phyloP scores from a whole-genome alignment of 2,113 vertebrate species.

The Platichthys stellatus region DNA sequence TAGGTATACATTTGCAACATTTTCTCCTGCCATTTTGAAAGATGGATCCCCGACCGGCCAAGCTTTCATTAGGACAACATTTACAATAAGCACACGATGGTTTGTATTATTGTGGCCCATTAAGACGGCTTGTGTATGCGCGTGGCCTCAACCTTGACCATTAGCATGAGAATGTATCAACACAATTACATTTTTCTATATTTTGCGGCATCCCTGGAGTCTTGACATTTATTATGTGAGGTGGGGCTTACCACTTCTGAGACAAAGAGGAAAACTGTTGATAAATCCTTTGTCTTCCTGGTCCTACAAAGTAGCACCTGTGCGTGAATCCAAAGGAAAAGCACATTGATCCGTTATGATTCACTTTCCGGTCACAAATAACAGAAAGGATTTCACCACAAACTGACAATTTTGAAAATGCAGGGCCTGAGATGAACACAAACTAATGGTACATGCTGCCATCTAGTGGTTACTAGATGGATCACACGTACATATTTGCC shows the following conservation, averaged over 20 bases:
- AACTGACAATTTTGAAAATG: conserved; percentile 7
- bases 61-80: neutral
- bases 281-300: conserved; percentile 22
- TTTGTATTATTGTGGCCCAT: neutral
- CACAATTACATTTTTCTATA: neutral
- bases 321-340: conserved; percentile 44
- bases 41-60: neutral
- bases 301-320: conserved; percentile 61
- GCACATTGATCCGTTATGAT: conserved; percentile 22
- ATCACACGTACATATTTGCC: conserved; percentile 44
- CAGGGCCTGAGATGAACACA: conserved; percentile 33
- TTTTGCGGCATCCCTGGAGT: conserved; percentile 11
- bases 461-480: conserved; percentile 63
- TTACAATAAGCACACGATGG: neutral
- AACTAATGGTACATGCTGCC: conserved; percentile 65
- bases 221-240: neutral
- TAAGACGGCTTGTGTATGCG: neutral
- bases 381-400: conserved; percentile 24
- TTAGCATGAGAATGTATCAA: neutral
- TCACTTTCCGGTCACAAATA: conserved; percentile 20
- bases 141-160: neutral
- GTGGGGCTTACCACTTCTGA: conserved; percentile 33
- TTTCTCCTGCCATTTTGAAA: neutral
- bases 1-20: neutral
- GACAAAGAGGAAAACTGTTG: conserved; percentile 24